These are phyloP conservation scores for Trialeurodes vaporariorum DNA, from an alignment of 1,140 invertebrate genomes.

Conservation along the genomic window DNA sequence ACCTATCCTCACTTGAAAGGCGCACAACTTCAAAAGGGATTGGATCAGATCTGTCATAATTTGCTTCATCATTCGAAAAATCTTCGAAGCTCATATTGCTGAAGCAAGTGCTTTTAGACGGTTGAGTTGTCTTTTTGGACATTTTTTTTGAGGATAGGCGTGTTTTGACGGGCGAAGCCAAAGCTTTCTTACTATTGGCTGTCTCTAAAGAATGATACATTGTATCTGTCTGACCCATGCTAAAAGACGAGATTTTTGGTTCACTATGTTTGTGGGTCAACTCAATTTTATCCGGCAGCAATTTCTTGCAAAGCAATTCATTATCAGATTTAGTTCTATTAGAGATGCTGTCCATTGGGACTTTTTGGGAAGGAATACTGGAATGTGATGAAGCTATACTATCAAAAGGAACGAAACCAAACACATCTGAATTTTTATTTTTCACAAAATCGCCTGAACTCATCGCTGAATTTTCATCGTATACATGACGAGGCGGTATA, in stretches of 20 bases:
- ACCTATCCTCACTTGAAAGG: slow-evolving; percentile 31
- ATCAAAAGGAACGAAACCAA: slow-evolving; percentile 48
- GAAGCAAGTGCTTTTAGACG: slow-evolving; percentile 38
- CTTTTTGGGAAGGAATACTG: slow-evolving; percentile 12
- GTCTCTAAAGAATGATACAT: too few species aligned
- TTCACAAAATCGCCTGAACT: slow-evolving; percentile 19
- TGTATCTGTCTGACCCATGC: too few species aligned
- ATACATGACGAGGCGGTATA: slow-evolving; percentile 9
- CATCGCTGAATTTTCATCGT: too few species aligned
- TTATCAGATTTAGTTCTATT: slow-evolving; percentile 15
- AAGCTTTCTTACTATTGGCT: slow-evolving; percentile 23
- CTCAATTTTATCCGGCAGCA: too few species aligned
- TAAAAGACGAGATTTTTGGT: too few species aligned
- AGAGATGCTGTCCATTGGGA: slow-evolving; percentile 12
- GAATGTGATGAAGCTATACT: slow-evolving; percentile 32
- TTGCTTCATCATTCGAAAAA: slow-evolving; percentile 46
- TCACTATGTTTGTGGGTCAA: too few species aligned
- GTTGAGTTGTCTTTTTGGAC: slow-evolving; percentile 20
- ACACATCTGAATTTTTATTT: slow-evolving; percentile 38
- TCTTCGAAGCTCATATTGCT: slow-evolving; percentile 72
- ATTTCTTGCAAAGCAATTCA: too few species aligned
- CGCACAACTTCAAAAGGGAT: slow-evolving; percentile 48
- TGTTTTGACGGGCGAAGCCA: slow-evolving; percentile 25
- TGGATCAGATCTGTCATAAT: slow-evolving; percentile 19
- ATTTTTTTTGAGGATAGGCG: slow-evolving; percentile 24